Evolutionary conservation across 2,888 invertebrate species (phyloP), one percentile per base, ranked within the genome.

Genomic region (Operophtera brumata): DNA sequence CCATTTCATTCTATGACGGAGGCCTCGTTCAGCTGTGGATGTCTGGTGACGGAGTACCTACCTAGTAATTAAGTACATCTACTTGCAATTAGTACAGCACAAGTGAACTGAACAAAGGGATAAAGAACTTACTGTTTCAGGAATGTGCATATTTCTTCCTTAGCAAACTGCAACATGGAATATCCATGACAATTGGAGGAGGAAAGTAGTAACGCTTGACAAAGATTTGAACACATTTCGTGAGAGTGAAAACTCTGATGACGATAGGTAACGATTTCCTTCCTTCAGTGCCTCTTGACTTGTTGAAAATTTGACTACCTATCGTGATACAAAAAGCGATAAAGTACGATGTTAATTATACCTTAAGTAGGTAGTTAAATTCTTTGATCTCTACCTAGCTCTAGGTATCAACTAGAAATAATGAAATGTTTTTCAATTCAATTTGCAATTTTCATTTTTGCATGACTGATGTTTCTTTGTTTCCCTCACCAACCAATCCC

Each of bases 101-200:
- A n/a, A n/a, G n/a, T n/a, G n/a, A 20, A 3, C 20, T 8, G 0
- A 5, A 34, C 8, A 10, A 25, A 35, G 13, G 20, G 2, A 1
- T 45, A 28, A 45, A 1, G 6, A 50, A 80, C 91, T 87, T 87
- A 94, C 94, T 86, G 91, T 62, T 84, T 77, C 37, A 94, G 84
- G 53, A 94, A 88, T 37, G 86, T 79, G 44, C 89, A 91, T 57
- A 95, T 92, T 69, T 93, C 93, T 58, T 91, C 81, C 69, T 91
- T 92, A 28, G 94, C 93, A 77, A 94, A 94, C 77, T 94, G 93
- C 65, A 95, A 78, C 75, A 91, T 91, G 12, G 91, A 90, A 76
- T 90, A 91, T 13, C 94, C 94, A 79, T 94, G 91, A 39, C 94
- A 91, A 65, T 91, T 92, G 0, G 95, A 95, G 10, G 94, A 94